Evolutionary conservation across 2,797 vertebrate genomes (phyloP).

Genomic region (Ctenochaetus hawaiiensis): DNA sequence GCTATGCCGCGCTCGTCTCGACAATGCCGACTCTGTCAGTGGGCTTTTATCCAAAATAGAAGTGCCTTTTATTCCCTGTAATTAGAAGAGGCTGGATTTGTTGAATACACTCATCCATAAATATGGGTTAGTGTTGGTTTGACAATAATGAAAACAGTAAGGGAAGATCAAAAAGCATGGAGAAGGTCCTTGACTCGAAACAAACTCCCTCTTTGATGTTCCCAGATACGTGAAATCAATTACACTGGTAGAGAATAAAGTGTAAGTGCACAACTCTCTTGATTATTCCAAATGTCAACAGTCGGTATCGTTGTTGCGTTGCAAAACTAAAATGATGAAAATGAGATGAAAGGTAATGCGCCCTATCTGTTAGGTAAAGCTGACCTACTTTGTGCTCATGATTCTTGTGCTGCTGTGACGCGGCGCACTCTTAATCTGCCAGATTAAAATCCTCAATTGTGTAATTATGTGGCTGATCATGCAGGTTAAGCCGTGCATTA

Average conservation of each 20-base stretch:
- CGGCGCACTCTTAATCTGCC: conserved; percentile 48
- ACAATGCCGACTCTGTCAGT: conserved; percentile 48
- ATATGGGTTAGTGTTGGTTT: conserved; percentile 56
- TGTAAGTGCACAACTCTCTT: conserved; percentile 40
- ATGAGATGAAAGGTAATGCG: conserved; percentile 31
- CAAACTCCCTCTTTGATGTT: conserved; percentile 62
- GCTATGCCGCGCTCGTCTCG: conserved; percentile 14
- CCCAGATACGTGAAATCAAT: conserved; percentile 53
- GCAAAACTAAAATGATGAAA: conserved; percentile 46
- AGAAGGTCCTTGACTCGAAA: conserved; percentile 52
- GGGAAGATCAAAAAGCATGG: conserved; percentile 60
- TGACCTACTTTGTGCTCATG: conserved; percentile 49
- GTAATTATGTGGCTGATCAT: conserved; percentile 52
- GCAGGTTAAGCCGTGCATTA: conserved; percentile 56
- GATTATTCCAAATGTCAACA: conserved; percentile 63
- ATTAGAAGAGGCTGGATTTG: conserved; percentile 59
- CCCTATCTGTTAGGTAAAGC: conserved; percentile 16
- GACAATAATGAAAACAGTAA: conserved; percentile 61
- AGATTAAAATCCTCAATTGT: conserved; percentile 68
- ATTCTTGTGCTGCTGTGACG: not conserved
- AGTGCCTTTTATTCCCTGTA: conserved; percentile 54
- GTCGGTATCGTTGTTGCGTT: conserved; percentile 29
- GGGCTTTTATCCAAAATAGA: conserved; percentile 65
- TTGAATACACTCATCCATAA: conserved; percentile 56
- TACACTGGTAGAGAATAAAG: conserved; percentile 29